These are phyloP conservation scores for Lordiphosa fenestrarum DNA, from an alignment of 2,888 invertebrate genomes.

Conservation along the genomic window DNA sequence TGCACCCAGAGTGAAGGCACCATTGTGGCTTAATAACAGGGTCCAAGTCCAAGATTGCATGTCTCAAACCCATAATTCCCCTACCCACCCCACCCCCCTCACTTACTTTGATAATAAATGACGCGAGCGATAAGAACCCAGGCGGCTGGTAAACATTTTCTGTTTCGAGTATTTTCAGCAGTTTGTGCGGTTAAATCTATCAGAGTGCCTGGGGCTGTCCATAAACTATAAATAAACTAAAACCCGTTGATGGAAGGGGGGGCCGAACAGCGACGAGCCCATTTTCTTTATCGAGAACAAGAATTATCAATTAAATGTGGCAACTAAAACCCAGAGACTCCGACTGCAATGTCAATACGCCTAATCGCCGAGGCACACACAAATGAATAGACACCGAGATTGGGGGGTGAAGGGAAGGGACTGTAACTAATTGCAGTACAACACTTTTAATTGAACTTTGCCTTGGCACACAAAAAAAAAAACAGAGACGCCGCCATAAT, in stretches of 20 bases:
- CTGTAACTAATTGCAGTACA: conserved; percentile 52
- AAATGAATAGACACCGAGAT: conserved; percentile 14
- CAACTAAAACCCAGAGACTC: not conserved
- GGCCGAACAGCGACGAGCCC: conserved; percentile 25
- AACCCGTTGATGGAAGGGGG: not conserved
- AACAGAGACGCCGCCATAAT: conserved; percentile 30
- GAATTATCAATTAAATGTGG: conserved; percentile 68
- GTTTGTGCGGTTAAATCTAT: conserved; percentile 34
- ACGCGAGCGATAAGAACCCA: conserved; percentile 55
- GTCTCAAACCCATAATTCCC: conserved; percentile 56
- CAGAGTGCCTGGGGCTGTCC: conserved; percentile 27
- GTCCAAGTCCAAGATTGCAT: conserved; percentile 46
- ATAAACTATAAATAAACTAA: conserved; percentile 46
- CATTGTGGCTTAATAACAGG: conserved; percentile 30
- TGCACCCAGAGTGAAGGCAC: conserved; percentile 7
- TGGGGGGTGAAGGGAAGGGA: conserved; percentile 4
- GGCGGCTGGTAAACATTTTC: conserved; percentile 23
- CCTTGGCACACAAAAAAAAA: conserved; percentile 30
- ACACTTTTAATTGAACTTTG: conserved; percentile 68
- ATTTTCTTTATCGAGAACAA: conserved; percentile 49
- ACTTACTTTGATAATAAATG: conserved; percentile 21
- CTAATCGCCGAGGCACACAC: conserved; percentile 1
- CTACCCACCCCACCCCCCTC: not conserved
- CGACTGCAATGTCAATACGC: conserved; percentile 59
- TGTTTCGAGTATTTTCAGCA: conserved; percentile 18